Base-by-base conservation (phyloP, 2,888 invertebrate species). In the Octonoba sinensis region DNA sequence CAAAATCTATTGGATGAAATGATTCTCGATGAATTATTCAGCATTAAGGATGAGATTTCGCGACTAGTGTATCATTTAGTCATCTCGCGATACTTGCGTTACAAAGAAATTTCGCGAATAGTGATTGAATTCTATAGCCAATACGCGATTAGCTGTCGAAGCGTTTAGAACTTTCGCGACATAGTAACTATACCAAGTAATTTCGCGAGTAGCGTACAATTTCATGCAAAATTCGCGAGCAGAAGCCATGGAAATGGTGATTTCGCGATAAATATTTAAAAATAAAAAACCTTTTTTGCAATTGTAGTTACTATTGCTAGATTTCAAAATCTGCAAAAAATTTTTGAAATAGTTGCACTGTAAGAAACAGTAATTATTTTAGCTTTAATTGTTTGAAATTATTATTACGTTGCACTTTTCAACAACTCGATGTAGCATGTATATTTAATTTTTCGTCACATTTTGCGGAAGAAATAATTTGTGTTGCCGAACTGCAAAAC, bases 91-190 rank as follows among this genome's bases (percentile, higher is more conserved):
- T 71, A 13, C 70, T 57, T 64, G 15, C 46, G 60, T 70, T 54
- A 70, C 77, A 65, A 49, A 65, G 57, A 72, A 64, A 46, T 66
- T 78, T 72, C 72, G 78, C 72, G 72, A 78, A 47, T 78, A 78
- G 78, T 54, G 59, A 60, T 54, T 64, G 57, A 24, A 36, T 36
- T 36, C 36, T 36, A 36, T 36, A 36, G 36, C 36, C 8, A n/a
- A 2, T 36, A 36, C 36, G 36, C 36, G 36, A 36, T 36, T 36
- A 36, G 36, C 36, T 36, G 36, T 36, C 8, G 36, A 36, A 36
- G 57, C 8, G 18, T 8, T 57, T 57, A 57, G 57, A 57, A n/a
- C 12, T 22, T 24, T 57, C 57, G 57, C 57, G 57, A 57, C 22
- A 22, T 57, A 57, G 57, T 22, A 57, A 24, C 20, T 22, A 57